Base-by-base conservation (phyloP, 1,140 invertebrate species). In the Drosophila nikananu region DNA sequence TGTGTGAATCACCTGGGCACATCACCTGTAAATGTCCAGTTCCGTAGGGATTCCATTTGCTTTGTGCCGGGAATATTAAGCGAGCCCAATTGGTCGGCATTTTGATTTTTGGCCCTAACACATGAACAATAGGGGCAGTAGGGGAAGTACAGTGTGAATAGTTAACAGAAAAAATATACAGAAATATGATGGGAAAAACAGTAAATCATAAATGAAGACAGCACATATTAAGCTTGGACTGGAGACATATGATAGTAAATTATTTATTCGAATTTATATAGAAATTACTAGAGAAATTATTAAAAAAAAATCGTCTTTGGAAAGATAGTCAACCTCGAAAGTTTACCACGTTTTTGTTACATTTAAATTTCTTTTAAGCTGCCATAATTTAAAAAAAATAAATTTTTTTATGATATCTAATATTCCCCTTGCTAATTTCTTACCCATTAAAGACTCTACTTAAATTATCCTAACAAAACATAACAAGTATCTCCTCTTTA, bases 1-100 rank as follows among this genome's bases (percentile, higher is more conserved):
- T 79, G 81, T 79, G 81, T 86, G 86, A 89, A 76, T 89, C 78
- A 90, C 74, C 86, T 37, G 52, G 35, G 41, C 70, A 74, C 58
- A 60, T 74, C 70, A 74, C 58, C 70, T 74, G 58, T 30, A 62
- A 75, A 78, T 75, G 73, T 73, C 74, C 55, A 77, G 62, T 67
- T 77, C 73, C 75, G 73, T 39, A 78, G 58, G 74, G 54, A 66
- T 67, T 46, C 54, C 67, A 61, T 51, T 73, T 51, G 70, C 35
- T 60, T 10, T 86, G 62, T 75, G 80, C 52, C 46, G 51, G 19
- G 77, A 84, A 87, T 83, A 65, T 48, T 49, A 83, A 83, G n/a
- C 27, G n/a, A 27, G 19, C 1, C 4, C 46, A 72, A 39, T 59
- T 55, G 52, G 70, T 35, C 9, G 48, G 54, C 70, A 23, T 32